Evolutionary conservation across 2,797 vertebrate genomes (phyloP), one percentile per base, ranked within the genome.

Genomic region (Anguilla pacifica): DNA sequence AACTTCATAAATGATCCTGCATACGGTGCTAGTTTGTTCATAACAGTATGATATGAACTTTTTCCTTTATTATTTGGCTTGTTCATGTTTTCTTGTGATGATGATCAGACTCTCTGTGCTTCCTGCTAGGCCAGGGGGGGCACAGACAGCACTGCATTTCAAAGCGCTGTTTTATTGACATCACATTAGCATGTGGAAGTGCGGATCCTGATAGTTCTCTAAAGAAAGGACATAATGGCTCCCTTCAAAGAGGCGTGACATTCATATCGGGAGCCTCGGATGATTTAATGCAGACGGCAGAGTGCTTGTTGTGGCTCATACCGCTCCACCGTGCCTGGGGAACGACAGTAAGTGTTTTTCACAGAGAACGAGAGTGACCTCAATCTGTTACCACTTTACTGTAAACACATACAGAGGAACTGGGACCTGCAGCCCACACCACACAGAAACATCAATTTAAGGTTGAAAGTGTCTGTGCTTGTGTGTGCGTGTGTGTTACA

Each of bases 211-310:
- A 70, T 70, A 70, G 25, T 31, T 70, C n/a, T 31, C 67, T 28
- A 31, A 70, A 28, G 67, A 74, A 74, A 74, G 28, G 70, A 74
- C 1, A 11, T 28, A 31, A 28, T 35, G 28, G n/a, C 6, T 74
- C 70, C 70, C 70, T 74, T 74, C 70, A 74, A 74, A 74, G 70
- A 15, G 70, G 70, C 70, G 35, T 74, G 70, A 35, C n/a, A 74
- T 35, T 74, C 70, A 74, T 74, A 31, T 11, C 6, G 10, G 22
- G 70, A 35, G 13, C 25, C 4, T 0, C n/a, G 28, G n/a, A 70
- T 70, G 28, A 70, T 61, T 61, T 61, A 22, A 61, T 61, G 59
- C 22, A 67, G 25, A 67, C 11, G 22, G 61, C 4, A 67, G 25
- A 67, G 61, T 67, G 61, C 6, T 13, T 35, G 31, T 15, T 11